These are phyloP conservation scores for Achlya flavicornis DNA, from an alignment of 2,888 invertebrate genomes.

Conservation along the genomic window DNA sequence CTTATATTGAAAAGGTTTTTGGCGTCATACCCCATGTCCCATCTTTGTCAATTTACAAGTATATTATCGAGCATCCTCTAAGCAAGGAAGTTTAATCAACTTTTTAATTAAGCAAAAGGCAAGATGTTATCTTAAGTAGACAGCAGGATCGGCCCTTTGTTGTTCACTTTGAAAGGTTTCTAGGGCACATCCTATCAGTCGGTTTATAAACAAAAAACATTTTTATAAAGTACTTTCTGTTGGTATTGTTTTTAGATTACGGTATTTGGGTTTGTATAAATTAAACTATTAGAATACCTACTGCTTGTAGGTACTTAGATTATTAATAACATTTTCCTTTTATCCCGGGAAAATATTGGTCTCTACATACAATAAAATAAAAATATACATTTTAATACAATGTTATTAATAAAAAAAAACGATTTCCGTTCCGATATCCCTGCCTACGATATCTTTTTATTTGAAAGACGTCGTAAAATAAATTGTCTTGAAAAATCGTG, in stretches of 20 bases:
- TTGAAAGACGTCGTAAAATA: slow-evolving; percentile 28
- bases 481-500: slow-evolving; percentile 31
- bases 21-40: too few relatives aligned
- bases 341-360: too few relatives aligned
- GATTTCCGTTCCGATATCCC: neutral
- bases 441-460: neutral
- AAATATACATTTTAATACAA: too few relatives aligned
- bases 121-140: slow-evolving; percentile 1
- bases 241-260: too few relatives aligned
- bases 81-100: neutral
- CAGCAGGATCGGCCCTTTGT: neutral
- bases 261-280: too few relatives aligned
- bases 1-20: too few relatives aligned
- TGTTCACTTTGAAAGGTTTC: slow-evolving; percentile 4
- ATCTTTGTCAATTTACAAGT: too few relatives aligned
- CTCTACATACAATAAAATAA: too few relatives aligned
- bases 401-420: neutral
- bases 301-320: neutral
- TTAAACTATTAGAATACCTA: too few relatives aligned
- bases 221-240: neutral
- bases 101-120: slow-evolving; percentile 4
- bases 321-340: too few relatives aligned
- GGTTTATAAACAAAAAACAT: neutral
- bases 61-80: neutral
- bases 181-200: neutral